These are phyloP conservation scores for Caenorhabditis briggsae DNA, from an alignment of 1,140 invertebrate species.

Conservation along the genomic window DNA sequence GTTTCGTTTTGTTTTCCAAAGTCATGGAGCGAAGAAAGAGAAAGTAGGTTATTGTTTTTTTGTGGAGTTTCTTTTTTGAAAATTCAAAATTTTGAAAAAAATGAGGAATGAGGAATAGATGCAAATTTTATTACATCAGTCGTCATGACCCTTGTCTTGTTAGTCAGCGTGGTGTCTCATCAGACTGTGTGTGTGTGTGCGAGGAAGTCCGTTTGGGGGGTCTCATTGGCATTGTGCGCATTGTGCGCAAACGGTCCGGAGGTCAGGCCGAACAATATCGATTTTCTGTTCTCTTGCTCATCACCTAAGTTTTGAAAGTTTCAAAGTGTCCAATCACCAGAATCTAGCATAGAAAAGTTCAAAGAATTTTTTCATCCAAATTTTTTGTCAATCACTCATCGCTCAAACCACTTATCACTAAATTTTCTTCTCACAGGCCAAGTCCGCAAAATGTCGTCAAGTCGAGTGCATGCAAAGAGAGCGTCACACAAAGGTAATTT, in stretches of 20 bases:
- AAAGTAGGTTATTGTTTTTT: background rate
- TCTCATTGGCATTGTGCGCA: background rate
- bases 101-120: too few relatives aligned
- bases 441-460: slow-evolving; percentile 53
- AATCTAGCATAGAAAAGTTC: background rate
- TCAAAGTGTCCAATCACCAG: background rate
- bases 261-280: background rate
- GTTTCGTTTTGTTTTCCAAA: background rate
- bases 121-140: too few relatives aligned
- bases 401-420: slow-evolving; percentile 19
- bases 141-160: too few relatives aligned
- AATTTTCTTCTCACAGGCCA: slow-evolving; percentile 3
- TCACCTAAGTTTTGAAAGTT: background rate
- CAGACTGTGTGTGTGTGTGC: too few relatives aligned
- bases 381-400: background rate
- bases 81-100: too few relatives aligned
- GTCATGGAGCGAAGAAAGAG: slow-evolving; percentile 5
- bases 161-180: too few relatives aligned
- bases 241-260: background rate
- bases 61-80: too few relatives aligned
- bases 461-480: slow-evolving; percentile 43
- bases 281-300: background rate
- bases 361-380: background rate
- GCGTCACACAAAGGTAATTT: slow-evolving; percentile 38
- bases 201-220: too few relatives aligned